Conservation (phyloP, 2,797 vertebrate species). For the Eospalax fontanierii region DNA sequence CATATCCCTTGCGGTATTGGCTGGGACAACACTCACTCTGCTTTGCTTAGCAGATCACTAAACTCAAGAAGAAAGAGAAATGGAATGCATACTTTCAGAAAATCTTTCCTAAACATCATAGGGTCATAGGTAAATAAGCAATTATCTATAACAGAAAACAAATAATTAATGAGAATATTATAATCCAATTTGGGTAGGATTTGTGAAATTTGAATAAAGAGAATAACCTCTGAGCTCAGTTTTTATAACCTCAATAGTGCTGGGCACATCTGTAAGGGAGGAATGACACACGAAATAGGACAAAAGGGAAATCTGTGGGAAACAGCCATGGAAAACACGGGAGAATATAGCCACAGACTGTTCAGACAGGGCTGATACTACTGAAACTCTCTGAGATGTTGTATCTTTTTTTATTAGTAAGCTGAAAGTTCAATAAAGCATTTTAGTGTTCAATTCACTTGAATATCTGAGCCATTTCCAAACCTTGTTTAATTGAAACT, state of each 20-base stretch:
- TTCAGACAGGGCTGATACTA: not conserved
- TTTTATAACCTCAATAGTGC: not conserved
- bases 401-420: not conserved
- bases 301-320: not conserved
- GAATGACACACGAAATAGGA: not conserved
- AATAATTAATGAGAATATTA: not conserved
- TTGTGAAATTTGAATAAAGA: not conserved
- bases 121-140: not conserved
- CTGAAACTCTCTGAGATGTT: not conserved
- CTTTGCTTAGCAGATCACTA: not conserved
- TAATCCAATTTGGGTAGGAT: not conserved
- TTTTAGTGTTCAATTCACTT: constrained; percentile 3
- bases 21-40: not conserved
- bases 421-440: not conserved
- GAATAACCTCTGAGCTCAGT: not conserved
- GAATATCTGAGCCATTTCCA: constrained; percentile 2
- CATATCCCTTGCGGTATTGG: not conserved
- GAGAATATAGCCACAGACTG: not conserved
- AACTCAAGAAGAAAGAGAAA: not conserved
- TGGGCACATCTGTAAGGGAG: not conserved
- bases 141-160: not conserved
- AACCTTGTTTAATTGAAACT: not conserved
- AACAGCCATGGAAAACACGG: not conserved
- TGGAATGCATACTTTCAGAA: accelerated
- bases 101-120: not conserved